A percentile compares a stretch with the other conserved stretches of the same genome.
Evolutionary conservation across 2,888 invertebrate species (phyloP).

Genomic region (Agrochola macilenta): DNA sequence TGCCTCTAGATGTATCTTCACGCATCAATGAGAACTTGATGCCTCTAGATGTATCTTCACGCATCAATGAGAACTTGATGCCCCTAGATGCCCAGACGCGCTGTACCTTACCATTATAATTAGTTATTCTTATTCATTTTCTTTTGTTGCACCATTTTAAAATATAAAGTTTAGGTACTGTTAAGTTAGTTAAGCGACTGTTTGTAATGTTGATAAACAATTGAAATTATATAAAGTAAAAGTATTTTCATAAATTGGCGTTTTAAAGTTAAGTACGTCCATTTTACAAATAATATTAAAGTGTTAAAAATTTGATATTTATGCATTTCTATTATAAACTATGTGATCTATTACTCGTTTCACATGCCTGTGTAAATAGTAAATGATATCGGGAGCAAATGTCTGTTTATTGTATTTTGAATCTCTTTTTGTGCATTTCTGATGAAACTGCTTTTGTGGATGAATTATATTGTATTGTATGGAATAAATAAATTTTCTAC

Average conservation of each 20-base stretch:
- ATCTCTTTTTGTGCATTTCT: constrained; percentile 88
- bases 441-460: constrained; percentile 86
- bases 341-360: constrained; percentile 79
- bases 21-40: constrained; percentile 70
- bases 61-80: constrained; percentile 69
- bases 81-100: constrained; percentile 67
- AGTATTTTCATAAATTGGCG: constrained; percentile 83
- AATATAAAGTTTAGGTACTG: constrained; percentile 76
- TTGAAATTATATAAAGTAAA: constrained; percentile 74
- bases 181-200: constrained; percentile 87
- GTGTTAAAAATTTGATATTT: constrained; percentile 74
- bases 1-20: constrained; percentile 62
- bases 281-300: constrained; percentile 81
- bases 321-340: constrained; percentile 81
- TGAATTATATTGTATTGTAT: constrained; percentile 83
- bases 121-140: constrained; percentile 73
- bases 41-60: constrained; percentile 64
- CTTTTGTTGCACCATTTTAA: constrained; percentile 70
- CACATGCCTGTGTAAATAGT: constrained; percentile 81
- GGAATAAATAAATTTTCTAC: constrained; percentile 85
- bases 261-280: constrained; percentile 83
- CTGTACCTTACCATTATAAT: constrained; percentile 72
- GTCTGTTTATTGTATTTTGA: constrained; percentile 82
- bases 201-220: constrained; percentile 81
- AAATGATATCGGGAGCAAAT: constrained; percentile 82